Evolutionary conservation across 2,797 vertebrate species (phyloP).

Genomic region (Salmo trutta): DNA sequence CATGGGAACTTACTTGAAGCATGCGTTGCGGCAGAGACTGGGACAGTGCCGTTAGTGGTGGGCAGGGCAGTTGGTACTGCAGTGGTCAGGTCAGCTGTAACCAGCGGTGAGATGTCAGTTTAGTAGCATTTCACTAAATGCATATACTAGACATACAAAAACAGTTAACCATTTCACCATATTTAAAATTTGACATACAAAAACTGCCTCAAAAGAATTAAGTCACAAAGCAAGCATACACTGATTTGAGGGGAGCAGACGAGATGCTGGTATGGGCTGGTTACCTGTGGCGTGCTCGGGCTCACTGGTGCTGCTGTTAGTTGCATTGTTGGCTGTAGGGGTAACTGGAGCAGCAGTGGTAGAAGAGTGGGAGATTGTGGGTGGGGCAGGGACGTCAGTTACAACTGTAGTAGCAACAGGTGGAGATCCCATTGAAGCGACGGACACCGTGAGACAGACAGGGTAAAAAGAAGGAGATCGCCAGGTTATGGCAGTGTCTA

Average conservation of each 20-base stretch:
- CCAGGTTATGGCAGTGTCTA: neutral
- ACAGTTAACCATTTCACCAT: neutral
- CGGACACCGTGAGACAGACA: neutral
- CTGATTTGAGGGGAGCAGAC: neutral
- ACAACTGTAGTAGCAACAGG: no score
- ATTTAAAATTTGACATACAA: neutral
- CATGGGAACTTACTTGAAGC: slow-evolving; percentile 51
- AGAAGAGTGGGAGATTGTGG: neutral
- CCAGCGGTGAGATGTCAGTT: slow-evolving; percentile 19
- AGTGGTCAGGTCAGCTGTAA: slow-evolving; percentile 13
- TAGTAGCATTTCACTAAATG: neutral
- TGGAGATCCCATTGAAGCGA: neutral
- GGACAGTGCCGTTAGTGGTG: slow-evolving; percentile 20
- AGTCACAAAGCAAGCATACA: neutral
- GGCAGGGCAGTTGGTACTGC: neutral
- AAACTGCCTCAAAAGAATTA: neutral
- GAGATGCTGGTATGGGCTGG: neutral
- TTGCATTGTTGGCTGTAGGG: slow-evolving; percentile 20
- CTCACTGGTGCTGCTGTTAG: slow-evolving; percentile 33
- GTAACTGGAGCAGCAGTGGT: slow-evolving; percentile 6
- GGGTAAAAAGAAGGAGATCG: neutral
- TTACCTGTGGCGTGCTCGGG: slow-evolving; percentile 64
- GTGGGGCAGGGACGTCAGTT: no score
- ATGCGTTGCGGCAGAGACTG: neutral
- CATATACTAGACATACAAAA: neutral